Base-by-base conservation (phyloP, 2,797 vertebrate genomes). In the Pangasius krempfi region DNA sequence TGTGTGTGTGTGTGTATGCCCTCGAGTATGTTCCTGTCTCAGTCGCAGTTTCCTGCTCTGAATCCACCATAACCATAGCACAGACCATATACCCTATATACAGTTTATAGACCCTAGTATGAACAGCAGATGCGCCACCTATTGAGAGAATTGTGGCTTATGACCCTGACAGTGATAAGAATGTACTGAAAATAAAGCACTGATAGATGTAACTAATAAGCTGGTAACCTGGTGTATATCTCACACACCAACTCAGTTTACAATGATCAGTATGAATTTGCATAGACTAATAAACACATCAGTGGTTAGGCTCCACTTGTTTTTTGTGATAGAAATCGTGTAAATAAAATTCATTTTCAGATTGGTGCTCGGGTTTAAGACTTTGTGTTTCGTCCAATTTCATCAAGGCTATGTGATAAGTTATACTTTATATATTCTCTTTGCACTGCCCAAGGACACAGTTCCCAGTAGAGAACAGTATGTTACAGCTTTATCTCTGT, bases 401-500 rank as follows among this genome's bases (percentile, higher is more conserved):
- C 56, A 40, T 60, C 52, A 58, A 56, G 78, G 52, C 30, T 30
- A n/a, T 16, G 8, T 30, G 60, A 30, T 47, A 9, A 16, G 14
- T 64, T 44, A 44, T 5, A 60, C 10, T 62, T 82, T 82, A 47
- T 83, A 16, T 47, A 64, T 47, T 50, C 40, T 83, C 81, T 20
- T 82, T 66, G 14, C 16, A 83, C 16, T 47, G 25, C 33, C 33
- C 56, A 64, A 64, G 27, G 25, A 12, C 27, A 44, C 56, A 13
- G 79, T 47, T 44, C n/a, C 58, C 58, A 62, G 58, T 44, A 82
- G 25, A 82, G 58, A 82, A 62, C 33, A 27, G 58, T 64, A 62
- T 82, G 25, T 62, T 82, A 82, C 44, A 82, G 37, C 80, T 83
- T 64, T 83, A 66, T 66, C 37, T 82, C 60, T 66, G 60, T 47